Conservation (phyloP, 2,888 invertebrate species). For the Dicycla oo region DNA sequence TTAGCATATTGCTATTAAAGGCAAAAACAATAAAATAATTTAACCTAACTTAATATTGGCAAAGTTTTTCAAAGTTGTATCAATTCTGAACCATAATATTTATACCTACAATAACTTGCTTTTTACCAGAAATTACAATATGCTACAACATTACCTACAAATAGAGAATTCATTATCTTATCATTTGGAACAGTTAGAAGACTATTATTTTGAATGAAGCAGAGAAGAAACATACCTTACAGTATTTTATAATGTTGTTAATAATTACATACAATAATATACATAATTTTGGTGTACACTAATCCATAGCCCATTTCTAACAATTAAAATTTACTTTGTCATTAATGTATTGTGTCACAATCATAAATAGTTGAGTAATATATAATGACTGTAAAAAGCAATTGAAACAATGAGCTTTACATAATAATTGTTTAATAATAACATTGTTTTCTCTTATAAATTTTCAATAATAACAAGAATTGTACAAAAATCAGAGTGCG, state of each 20-base stretch:
- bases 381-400: constrained; percentile 23
- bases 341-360: constrained; percentile 46
- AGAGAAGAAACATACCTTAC: constrained; percentile 30
- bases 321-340: constrained; percentile 43
- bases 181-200: constrained; percentile 10
- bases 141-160: constrained; percentile 2
- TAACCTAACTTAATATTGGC: constrained; percentile 37
- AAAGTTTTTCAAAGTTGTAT: constrained; percentile 36
- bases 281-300: constrained; percentile 55
- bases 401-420: constrained; percentile 48
- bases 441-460: constrained; percentile 14
- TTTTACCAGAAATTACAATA: constrained; percentile 40
- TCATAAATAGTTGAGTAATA: constrained; percentile 33
- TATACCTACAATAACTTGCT: constrained; percentile 20
- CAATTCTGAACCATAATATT: constrained; percentile 24
- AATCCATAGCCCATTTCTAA: constrained; percentile 52
- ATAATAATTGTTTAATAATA: constrained; percentile 21
- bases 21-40: constrained; percentile 31
- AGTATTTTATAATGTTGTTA: constrained; percentile 32
- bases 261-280: constrained; percentile 53
- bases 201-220: constrained; percentile 36
- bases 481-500: constrained; percentile 31
- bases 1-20: constrained; percentile 11
- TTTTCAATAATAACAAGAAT: constrained; percentile 35
- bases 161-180: constrained; percentile 1